These are phyloP conservation scores for Galago senegalensis DNA, from an alignment of 2,797 vertebrate species.

Conservation along the genomic window DNA sequence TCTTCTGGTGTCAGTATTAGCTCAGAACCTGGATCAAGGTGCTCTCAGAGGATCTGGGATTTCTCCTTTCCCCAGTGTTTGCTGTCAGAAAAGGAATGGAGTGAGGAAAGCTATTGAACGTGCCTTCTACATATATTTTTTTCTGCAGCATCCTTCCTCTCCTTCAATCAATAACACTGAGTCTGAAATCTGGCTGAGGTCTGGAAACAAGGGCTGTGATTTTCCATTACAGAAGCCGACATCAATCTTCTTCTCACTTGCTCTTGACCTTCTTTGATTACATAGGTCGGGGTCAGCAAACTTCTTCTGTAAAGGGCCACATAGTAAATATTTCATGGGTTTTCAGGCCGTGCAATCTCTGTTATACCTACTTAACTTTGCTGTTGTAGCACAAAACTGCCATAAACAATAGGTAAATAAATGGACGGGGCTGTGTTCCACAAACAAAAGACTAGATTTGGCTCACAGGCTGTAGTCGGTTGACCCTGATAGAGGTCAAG, in stretches of 20 bases:
- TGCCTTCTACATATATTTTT: neutral
- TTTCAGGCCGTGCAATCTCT: constrained; percentile 16
- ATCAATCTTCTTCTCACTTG: constrained; percentile 69
- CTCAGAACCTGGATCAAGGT: constrained; percentile 12
- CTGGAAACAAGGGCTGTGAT: constrained; percentile 33
- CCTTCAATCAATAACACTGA: constrained; percentile 55
- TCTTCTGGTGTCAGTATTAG: neutral
- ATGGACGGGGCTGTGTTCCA: neutral
- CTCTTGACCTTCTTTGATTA: constrained; percentile 66
- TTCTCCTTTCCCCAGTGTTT: neutral
- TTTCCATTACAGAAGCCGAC: constrained; percentile 42
- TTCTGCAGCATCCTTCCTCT: constrained; percentile 9
- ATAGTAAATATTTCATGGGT: constrained; percentile 53
- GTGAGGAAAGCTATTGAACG: neutral
- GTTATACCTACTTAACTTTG: constrained; percentile 59
- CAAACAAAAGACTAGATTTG: constrained; percentile 42
- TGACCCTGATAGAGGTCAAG: constrained; percentile 20
- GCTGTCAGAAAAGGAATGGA: neutral
- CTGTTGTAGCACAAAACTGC: constrained; percentile 6
- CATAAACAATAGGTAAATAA: constrained; percentile 71
- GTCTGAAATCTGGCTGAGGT: constrained; percentile 29
- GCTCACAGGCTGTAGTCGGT: neutral
- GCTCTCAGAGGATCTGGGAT: neutral
- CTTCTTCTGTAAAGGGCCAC: constrained; percentile 6
- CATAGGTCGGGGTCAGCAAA: constrained; percentile 62